A percentile compares a stretch with the other conserved stretches of the same genome.
Conservation (phyloP, 2,888 invertebrate species). For the Metacarcinus magister region DNA sequence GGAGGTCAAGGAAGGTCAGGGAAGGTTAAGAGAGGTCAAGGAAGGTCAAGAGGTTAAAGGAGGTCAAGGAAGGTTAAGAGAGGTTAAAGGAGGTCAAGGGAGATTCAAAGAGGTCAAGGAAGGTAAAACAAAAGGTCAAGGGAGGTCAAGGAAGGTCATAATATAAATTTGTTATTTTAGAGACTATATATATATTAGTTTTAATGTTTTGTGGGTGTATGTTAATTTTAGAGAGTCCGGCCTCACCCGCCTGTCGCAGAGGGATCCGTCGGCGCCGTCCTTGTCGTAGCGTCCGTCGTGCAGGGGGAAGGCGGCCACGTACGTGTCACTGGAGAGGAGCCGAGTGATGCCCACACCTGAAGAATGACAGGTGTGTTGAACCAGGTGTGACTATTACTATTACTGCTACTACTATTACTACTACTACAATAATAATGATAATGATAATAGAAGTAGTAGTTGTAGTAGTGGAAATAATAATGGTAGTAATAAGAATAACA, state of each 20-base stretch:
- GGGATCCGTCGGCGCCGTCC: conserved; percentile 68
- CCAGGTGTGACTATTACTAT: too few species aligned
- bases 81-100: neutral
- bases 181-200: too few species aligned
- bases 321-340: conserved; percentile 92
- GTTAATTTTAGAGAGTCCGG: neutral
- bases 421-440: too few species aligned
- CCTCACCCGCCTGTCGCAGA: conserved; percentile 89
- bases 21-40: neutral
- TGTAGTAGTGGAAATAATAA: too few species aligned
- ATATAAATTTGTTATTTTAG: too few species aligned
- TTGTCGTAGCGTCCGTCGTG: conserved; percentile 89
- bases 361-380: neutral
- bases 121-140: too few species aligned
- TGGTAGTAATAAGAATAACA: too few species aligned
- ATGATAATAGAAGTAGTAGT: too few species aligned
- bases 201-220: too few species aligned
- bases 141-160: too few species aligned
- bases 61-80: neutral
- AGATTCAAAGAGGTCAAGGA: too few species aligned
- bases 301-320: conserved; percentile 92
- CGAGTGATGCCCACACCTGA: conserved; percentile 90
- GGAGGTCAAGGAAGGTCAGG: neutral
- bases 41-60: neutral
- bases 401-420: neutral